These are phyloP conservation scores for Acrocephalus arundinaceus DNA, from an alignment of 2,113 vertebrate species.

Conservation along the genomic window DNA sequence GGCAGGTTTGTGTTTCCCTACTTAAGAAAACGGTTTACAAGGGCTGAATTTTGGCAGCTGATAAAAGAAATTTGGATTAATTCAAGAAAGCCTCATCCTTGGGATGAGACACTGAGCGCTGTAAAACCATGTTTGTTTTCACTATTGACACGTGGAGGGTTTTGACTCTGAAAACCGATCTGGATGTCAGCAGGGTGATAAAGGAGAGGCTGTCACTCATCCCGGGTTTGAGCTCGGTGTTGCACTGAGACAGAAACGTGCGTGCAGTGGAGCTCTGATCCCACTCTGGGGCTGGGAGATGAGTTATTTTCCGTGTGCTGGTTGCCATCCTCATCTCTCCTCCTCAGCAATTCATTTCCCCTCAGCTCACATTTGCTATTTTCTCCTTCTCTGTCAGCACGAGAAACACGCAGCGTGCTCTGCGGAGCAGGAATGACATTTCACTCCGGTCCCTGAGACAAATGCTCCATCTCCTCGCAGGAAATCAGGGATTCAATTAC, in stretches of 20 bases:
- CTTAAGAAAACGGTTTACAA: background rate
- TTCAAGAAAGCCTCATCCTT: background rate
- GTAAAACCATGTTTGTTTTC: background rate
- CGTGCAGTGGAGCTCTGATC: background rate
- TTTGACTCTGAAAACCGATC: background rate
- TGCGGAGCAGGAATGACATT: background rate
- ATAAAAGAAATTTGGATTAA: background rate
- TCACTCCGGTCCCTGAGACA: background rate
- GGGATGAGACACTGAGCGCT: rapidly evolving
- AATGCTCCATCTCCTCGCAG: background rate
- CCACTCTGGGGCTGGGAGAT: background rate
- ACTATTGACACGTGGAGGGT: background rate
- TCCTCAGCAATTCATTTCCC: background rate
- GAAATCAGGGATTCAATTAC: background rate
- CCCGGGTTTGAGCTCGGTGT: background rate
- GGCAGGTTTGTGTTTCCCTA: background rate
- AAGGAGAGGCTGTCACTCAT: background rate
- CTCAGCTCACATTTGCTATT: background rate
- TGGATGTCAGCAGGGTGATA: rapidly evolving
- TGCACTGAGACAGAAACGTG: background rate
- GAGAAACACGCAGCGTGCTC: background rate
- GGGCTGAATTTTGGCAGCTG: background rate
- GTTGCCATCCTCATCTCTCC: background rate
- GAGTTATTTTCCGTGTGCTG: background rate
- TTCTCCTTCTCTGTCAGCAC: background rate